Conservation (phyloP, 2,888 invertebrate species). For the Clusia tigrina region DNA sequence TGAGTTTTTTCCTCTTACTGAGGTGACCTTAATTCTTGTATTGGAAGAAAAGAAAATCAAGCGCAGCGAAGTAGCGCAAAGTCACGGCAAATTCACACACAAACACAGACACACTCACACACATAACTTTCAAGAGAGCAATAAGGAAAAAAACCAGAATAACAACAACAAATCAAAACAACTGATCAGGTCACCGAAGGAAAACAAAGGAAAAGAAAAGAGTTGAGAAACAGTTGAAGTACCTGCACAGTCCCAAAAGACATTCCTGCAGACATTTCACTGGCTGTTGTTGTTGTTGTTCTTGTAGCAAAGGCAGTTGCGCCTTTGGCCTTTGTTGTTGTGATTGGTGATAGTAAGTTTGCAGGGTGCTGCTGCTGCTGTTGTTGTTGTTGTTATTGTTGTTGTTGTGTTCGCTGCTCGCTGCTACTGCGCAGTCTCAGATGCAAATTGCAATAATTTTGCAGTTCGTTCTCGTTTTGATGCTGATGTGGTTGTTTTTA, state of each 20-base stretch:
- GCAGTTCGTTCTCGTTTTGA: background rate
- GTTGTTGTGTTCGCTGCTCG: background rate
- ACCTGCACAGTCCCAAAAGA: background rate
- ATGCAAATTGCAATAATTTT: background rate
- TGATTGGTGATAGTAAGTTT: background rate
- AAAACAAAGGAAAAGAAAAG: background rate
- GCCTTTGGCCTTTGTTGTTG: too few species aligned
- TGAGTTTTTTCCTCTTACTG: background rate
- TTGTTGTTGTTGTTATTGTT: background rate
- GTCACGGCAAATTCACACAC: background rate
- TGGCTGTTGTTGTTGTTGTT: background rate
- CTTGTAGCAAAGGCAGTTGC: too few species aligned
- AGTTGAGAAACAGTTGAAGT: background rate
- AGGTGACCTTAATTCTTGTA: constrained; percentile 1
- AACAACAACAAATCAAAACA: background rate
- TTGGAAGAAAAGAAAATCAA: background rate
- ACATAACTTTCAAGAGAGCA: too few species aligned
- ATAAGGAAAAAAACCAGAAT: background rate
- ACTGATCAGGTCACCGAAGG: background rate
- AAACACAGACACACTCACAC: too few species aligned
- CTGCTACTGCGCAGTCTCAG: background rate
- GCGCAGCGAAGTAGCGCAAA: constrained; percentile 3
- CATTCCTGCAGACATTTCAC: background rate
- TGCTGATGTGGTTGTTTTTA: too few species aligned
- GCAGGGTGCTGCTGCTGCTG: background rate